Base-by-base conservation (phyloP, 2,113 vertebrate genomes). In the Okapia johnstoni region DNA sequence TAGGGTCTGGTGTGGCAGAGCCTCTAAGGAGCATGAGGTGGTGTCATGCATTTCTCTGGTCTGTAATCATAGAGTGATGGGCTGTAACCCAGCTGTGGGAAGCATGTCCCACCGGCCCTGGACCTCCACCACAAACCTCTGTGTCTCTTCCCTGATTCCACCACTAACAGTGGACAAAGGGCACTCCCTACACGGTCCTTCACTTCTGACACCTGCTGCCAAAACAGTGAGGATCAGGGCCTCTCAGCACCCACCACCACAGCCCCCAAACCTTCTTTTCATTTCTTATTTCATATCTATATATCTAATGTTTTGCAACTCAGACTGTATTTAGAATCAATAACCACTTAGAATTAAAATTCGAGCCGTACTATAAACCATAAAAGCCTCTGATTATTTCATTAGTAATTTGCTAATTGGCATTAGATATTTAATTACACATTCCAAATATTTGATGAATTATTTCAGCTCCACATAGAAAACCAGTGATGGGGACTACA, bases 381-480 rank as follows among this genome's bases (percentile, higher is more conserved):
- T 98, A 97, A 98, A 96, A 98, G 77, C 94, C 87, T 92, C 95
- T 96, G 98, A 98, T 98, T 98, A 98, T 98, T 98, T 98, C 97
- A 98, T 98, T 98, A 97, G 97, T 95, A 98, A 98, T 98, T 98
- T 97, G 92, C 96, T 98, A 98, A 98, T 98, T 98, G 97, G 94
- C 97, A 97, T 98, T 98, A 98, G 98, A 95, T 98, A 98, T 98
- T 97, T 98, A 98, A 98, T 98, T 98, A 98, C 97, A 98, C 97
- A 97, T 98, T 97, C 98, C 96, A 97, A 98, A 98, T 98, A 98
- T 97, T 96, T 97, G 97, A 97, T 94, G 96, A 97, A 96, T 95
- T 92, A 94, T 97, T 98, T 96, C 60, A 57, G 95, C 81, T 87
- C 91, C 2, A 8, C 66, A 21, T 1, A 87, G 96, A 61, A 48